These are phyloP conservation scores for Chelmon rostratus DNA, from an alignment of 2,797 vertebrate genomes.

Conservation along the genomic window DNA sequence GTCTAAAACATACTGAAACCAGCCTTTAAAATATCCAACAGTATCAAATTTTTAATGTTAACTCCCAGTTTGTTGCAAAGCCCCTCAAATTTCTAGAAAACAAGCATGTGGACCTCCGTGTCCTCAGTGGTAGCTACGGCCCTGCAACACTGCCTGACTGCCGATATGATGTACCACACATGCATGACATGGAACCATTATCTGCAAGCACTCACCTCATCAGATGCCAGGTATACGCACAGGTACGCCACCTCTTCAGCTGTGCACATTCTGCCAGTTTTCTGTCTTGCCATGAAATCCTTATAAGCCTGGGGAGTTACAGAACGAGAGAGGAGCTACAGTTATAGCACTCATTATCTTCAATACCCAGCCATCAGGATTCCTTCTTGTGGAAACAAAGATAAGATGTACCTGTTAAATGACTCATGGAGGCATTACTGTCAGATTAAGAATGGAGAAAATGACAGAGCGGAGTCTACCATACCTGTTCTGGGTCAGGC, in stretches of 20 bases:
- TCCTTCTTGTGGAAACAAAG: conserved; percentile 6
- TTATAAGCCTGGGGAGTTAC: conserved; percentile 85
- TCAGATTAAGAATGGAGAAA: conserved; percentile 18
- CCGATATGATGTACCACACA: background rate
- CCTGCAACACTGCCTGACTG: background rate
- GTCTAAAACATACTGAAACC: background rate
- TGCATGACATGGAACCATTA: background rate
- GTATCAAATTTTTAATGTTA: background rate
- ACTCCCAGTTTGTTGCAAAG: background rate
- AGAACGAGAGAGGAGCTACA: background rate
- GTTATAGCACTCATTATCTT: background rate
- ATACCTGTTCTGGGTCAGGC: conserved; percentile 93
- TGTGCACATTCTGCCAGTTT: conserved; percentile 92
- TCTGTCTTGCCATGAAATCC: conserved; percentile 94
- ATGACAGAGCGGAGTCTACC: background rate
- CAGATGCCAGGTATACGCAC: conserved; percentile 95
- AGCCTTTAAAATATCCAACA: background rate
- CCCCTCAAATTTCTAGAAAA: background rate
- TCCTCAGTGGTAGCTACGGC: background rate
- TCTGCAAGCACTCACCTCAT: conserved; percentile 88
- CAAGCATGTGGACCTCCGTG: background rate
- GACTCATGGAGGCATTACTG: conserved; percentile 8
- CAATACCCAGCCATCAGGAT: background rate
- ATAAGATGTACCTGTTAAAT: conserved; percentile 11
- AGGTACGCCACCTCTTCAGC: conserved; percentile 94